Conservation (phyloP, 2,797 vertebrate genomes). For the Percopsis omiscomaycus region DNA sequence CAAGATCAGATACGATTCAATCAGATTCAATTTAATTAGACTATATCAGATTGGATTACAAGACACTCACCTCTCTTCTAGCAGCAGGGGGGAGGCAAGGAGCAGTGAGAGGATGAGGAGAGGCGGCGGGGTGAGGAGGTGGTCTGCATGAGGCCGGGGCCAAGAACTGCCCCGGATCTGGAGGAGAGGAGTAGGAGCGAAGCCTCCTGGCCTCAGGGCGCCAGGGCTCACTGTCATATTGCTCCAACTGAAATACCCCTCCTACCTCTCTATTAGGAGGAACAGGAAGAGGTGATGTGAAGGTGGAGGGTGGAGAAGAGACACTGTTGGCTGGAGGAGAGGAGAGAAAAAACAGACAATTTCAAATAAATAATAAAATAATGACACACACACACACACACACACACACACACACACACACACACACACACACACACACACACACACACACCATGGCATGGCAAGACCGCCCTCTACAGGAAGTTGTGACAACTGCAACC, state of each 20-base stretch:
- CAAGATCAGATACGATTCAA: no score
- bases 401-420: neutral
- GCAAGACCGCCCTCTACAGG: no score
- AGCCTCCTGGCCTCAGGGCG: slow-evolving; percentile 82
- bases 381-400: neutral
- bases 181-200: slow-evolving; percentile 85
- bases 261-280: slow-evolving; percentile 69
- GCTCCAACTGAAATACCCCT: slow-evolving; percentile 80
- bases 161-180: slow-evolving; percentile 79
- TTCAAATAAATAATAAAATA: neutral
- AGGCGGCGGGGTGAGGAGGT: slow-evolving; percentile 52
- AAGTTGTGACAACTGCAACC: no score
- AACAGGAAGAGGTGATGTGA: slow-evolving; percentile 81
- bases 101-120: slow-evolving; percentile 41
- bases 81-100: neutral
- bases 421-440: neutral
- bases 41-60: no score
- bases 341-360: slow-evolving; percentile 18
- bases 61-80: slow-evolving; percentile 41
- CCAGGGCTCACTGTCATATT: slow-evolving; percentile 84
- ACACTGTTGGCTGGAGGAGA: neutral
- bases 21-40: no score
- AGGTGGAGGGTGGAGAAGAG: slow-evolving; percentile 79
- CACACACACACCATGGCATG: neutral
- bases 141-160: slow-evolving; percentile 61